phyloP scores from a whole-genome alignment of 2,797 vertebrate genomes.

The Tinamus major region DNA sequence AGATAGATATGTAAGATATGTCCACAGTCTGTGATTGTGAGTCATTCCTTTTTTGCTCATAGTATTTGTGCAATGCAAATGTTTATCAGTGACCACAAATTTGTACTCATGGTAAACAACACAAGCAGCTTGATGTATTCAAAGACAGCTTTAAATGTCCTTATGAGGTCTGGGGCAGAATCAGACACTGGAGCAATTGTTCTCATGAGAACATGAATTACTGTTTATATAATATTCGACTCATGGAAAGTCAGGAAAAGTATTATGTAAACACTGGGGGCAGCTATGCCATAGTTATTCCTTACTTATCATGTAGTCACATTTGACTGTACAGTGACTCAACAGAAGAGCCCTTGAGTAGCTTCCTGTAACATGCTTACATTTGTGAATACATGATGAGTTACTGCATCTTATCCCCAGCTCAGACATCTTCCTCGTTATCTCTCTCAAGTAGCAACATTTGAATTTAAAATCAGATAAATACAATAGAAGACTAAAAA shows the following conservation, averaged over 20 bases:
- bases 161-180: not conserved
- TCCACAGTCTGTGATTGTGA: not conserved
- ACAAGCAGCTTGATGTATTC: not conserved
- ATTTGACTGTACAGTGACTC: not conserved
- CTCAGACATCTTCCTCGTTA: not conserved
- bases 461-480: conserved; percentile 7
- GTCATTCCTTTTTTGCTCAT: not conserved
- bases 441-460: not conserved
- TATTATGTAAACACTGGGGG: not conserved
- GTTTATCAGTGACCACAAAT: not conserved
- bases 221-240: not conserved
- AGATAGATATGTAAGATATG: not conserved
- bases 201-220: not conserved
- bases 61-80: not conserved
- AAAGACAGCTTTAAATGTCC: not conserved
- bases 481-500: not conserved
- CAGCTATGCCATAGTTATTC: not conserved
- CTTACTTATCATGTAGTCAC: not conserved
- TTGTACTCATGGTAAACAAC: not conserved
- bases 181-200: not conserved
- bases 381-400: not conserved
- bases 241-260: not conserved
- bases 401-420: not conserved
- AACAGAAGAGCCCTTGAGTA: not conserved
- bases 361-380: not conserved